Evolutionary conservation across 2,888 invertebrate genomes (phyloP), one percentile per base, ranked within the genome.

Genomic region (Agrochola lota): DNA sequence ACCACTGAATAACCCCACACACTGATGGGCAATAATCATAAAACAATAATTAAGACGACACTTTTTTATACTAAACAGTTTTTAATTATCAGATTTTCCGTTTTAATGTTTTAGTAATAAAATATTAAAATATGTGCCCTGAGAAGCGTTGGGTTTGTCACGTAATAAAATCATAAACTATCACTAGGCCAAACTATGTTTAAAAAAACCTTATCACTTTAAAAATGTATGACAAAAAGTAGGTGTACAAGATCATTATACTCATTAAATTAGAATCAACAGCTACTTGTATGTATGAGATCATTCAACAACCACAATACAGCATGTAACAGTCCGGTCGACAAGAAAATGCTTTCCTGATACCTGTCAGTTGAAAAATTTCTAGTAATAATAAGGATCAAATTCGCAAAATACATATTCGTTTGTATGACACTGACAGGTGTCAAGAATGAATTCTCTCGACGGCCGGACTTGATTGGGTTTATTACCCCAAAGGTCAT

Each of bases 11-110:
- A 83, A 75, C 80, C 74, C 71, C 75, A 85, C 63, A 60, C 74
- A 74, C 70, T 73, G 43, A 43, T 43, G 63, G n/a, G 66, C 77
- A 79, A 86, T 88, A 84, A 85, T 77, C 83, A 85, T 87, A 87
- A 86, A 88, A 81, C 43, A 49, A 74, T 88, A 86, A 88, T 85
- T 80, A 84, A 88, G 71, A 72, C 77, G 81, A 84, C 80, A 86
- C 78, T 82, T 86, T 52, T 87, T 74, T 74, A 72, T 76, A 74
- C 68, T 75, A 79, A 82, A 80, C 59, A 49, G 64, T 79, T 85
- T 76, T 68, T 80, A 79, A 87, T 80, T 83, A 86, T 79, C 84
- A 84, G 85, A 87, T 81, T 81, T 85, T 83, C 77, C 64, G 67
- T 77, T 74, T 83, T 68, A 69, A 77, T 55, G 68, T 73, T 30